phyloP scores from a whole-genome alignment of 2,797 vertebrate genomes.

The Crotalus adamanteus region DNA sequence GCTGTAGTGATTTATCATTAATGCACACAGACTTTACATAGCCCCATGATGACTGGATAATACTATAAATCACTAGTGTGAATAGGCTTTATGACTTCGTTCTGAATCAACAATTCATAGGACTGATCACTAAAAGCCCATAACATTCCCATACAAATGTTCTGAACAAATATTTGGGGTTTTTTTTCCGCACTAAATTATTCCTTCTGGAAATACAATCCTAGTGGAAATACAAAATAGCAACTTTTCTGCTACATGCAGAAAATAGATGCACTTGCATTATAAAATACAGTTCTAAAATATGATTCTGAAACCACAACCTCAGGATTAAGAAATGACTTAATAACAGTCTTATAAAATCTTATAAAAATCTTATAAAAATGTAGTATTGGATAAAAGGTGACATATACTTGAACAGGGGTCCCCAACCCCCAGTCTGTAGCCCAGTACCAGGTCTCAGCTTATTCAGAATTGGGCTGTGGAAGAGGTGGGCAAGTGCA shows the following conservation, averaged over 20 bases:
- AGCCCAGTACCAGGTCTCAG: neutral
- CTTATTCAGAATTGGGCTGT: neutral
- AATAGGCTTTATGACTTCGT: neutral
- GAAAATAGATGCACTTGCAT: neutral
- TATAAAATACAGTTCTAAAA: neutral
- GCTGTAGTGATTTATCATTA: neutral
- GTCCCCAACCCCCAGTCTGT: neutral
- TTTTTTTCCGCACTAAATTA: neutral
- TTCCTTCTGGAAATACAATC: neutral
- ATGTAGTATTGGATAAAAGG: neutral
- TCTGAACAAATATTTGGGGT: neutral
- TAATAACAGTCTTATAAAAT: neutral
- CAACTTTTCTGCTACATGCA: neutral
- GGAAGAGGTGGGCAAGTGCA: neutral
- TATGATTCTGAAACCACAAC: neutral
- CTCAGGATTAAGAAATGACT: neutral
- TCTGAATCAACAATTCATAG: neutral
- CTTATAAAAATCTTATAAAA: neutral
- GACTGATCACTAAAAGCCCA: neutral
- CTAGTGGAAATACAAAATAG: neutral
- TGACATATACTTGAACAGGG: neutral
- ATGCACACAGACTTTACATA: neutral
- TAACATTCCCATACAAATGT: neutral
- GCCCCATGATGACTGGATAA: neutral
- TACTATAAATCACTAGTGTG: neutral